A percentile compares a stretch with the other conserved stretches of the same genome.
Evolutionary conservation across 2,113 vertebrate species (phyloP).

Genomic region (Cervus canadensis): DNA sequence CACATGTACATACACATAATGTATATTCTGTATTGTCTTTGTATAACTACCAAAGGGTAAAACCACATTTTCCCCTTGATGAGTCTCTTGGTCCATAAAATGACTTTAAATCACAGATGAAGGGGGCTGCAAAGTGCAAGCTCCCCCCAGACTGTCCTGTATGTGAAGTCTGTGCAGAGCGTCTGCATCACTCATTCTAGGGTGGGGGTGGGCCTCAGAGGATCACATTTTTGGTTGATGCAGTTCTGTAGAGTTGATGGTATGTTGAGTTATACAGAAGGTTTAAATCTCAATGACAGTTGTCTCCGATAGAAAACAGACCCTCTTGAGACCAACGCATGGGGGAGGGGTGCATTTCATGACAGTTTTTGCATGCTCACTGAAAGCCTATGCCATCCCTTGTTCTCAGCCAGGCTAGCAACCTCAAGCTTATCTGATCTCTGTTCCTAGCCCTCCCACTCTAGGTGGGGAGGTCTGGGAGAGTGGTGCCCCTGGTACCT

Average conservation of each 20-base stretch:
- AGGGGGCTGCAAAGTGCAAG: background rate
- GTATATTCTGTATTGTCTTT: background rate
- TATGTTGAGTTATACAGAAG: background rate
- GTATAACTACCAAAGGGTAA: background rate
- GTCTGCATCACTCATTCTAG: background rate
- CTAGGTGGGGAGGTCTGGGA: background rate
- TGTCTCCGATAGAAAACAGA: background rate
- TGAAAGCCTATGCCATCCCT: background rate
- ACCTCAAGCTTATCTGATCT: background rate
- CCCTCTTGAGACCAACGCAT: background rate
- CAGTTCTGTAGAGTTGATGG: background rate
- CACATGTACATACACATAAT: accelerated
- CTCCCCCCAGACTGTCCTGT: background rate
- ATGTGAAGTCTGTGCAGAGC: background rate
- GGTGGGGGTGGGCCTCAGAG: too few relatives aligned
- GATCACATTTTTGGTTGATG: background rate
- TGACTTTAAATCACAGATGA: background rate
- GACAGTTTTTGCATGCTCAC: accelerated
- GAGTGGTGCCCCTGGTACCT: background rate
- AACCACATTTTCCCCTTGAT: background rate
- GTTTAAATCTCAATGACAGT: background rate
- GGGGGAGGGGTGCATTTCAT: background rate
- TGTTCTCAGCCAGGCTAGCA: background rate
- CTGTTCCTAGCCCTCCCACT: accelerated
- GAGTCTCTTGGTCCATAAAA: background rate